Evolutionary conservation across 2,888 invertebrate species (phyloP), one percentile per base, ranked within the genome.

Genomic region (Drosophila phalerata): DNA sequence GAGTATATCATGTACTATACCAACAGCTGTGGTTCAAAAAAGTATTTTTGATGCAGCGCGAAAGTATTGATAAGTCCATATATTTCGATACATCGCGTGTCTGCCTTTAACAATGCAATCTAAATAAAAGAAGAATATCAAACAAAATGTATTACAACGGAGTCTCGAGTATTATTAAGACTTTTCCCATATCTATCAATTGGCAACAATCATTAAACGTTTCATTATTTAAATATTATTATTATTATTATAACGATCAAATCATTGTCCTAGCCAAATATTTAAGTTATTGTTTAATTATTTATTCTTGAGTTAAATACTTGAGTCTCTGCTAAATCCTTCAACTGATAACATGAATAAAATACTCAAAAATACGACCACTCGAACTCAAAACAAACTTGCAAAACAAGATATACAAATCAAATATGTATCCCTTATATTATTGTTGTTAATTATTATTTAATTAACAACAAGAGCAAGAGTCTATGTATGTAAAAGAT

Each of bases 91-190:
- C 3, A 22, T 3, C 37, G 25, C 17, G 52, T 32, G 22, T 13
- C 62, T 62, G 77, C 53, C 38, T 49, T 42, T 58, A 57, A n/a
- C 63, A 64, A 69, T 70, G 70, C 61, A 79, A 79, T 28, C 58
- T 69, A 57, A 56, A 48, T 49, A 38, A 43, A 68, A 56, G 45
- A 77, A 45, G 77, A 85, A 85, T 78, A 77, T 81, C 78, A 77
- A 66, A 77, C 79, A 77, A 77, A 66, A 73, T 79, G 81, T 81
- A 85, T 85, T 81, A 84, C 58, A 53, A 79, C 73, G 74, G 85
- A 85, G 85, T 87, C 85, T 85, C 85, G 88, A 87, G 85, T 87
- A 85, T 83, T 85, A 70, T 55, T 67, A 84, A 76, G 81, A 71
- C 53, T 63, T 69, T 45, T 47, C 32, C 8, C 17, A 48, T 8